A percentile compares a stretch with the other conserved stretches of the same genome.
Evolutionary conservation across 1,140 invertebrate genomes (phyloP).

Genomic region (Caenorhabditis latens): DNA sequence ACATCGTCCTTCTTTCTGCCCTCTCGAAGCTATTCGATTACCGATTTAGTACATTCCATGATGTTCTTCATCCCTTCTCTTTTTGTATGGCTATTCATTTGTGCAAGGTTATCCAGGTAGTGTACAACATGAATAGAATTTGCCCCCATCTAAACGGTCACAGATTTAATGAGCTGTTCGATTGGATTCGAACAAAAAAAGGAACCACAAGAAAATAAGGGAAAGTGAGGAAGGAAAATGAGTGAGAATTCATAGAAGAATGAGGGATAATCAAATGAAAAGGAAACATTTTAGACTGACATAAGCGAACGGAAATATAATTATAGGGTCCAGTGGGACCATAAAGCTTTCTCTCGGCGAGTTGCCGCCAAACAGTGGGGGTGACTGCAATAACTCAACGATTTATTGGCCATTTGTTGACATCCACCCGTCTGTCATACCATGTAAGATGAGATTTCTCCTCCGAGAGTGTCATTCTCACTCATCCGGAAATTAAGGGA

Average conservation of each 20-base stretch:
- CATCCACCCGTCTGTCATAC: conserved; percentile 54
- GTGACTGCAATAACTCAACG: conserved; percentile 45
- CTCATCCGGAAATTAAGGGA: conserved; percentile 44
- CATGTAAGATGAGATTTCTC: conserved; percentile 47
- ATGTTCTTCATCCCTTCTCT: conserved; percentile 5
- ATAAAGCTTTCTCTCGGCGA: conserved; percentile 28
- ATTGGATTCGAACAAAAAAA: conserved; percentile 15
- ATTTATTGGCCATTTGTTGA: conserved; percentile 54
- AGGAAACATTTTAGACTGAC: conserved; percentile 45
- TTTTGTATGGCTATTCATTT: conserved; percentile 48
- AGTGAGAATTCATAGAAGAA: neutral
- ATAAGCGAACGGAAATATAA: conserved; percentile 49
- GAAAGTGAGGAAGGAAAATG: no score
- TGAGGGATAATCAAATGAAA: conserved; percentile 26
- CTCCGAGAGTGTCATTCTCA: conserved; percentile 37
- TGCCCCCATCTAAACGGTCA: conserved; percentile 36
- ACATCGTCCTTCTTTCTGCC: conserved; percentile 16
- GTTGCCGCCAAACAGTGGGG: conserved; percentile 44
- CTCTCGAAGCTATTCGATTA: conserved; percentile 48
- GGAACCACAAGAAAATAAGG: neutral
- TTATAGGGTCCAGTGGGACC: conserved; percentile 43
- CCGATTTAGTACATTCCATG: conserved; percentile 51
- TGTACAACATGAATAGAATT: neutral
- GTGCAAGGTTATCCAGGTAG: conserved; percentile 26
- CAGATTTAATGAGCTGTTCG: conserved; percentile 50